Evolutionary conservation across 2,797 vertebrate species (phyloP).

Genomic region (Rhinichthys osculus): DNA sequence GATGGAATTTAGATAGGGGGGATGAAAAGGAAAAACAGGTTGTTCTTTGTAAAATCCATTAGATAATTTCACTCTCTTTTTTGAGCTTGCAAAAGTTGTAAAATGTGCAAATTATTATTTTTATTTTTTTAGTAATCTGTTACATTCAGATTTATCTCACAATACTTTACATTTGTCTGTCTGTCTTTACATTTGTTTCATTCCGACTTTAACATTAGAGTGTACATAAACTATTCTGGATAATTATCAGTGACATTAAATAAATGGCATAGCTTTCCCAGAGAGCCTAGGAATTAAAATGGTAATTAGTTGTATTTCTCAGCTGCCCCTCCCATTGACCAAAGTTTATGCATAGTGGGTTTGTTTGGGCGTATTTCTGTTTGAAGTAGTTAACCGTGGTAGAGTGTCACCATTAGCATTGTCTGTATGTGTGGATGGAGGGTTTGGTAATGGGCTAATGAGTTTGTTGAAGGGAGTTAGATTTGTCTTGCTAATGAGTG

Average conservation of each 20-base stretch:
- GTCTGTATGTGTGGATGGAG: constrained; percentile 79
- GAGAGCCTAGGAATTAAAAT: constrained; percentile 1
- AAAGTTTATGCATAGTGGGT: background rate
- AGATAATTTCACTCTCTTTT: background rate
- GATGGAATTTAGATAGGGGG: constrained; percentile 49
- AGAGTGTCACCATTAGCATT: constrained; percentile 82
- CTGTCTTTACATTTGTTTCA: no score
- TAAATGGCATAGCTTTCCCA: background rate
- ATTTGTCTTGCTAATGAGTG: constrained; percentile 68
- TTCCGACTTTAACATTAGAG: background rate
- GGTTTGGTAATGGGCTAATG: constrained; percentile 58
- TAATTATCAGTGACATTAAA: constrained; percentile 2
- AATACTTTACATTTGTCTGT: no score
- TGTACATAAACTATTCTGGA: background rate
- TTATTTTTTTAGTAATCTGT: no score
- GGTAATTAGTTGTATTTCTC: constrained; percentile 45
- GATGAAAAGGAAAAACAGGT: constrained; percentile 33
- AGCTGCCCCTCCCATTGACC: constrained; percentile 52
- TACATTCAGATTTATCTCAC: no score
- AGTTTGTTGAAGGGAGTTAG: constrained; percentile 59
- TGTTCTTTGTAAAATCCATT: constrained; percentile 43
- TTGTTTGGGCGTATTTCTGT: constrained; percentile 54
- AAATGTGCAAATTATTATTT: no score
- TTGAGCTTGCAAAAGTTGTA: background rate
- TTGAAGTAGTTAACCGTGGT: constrained; percentile 70